phyloP scores from a whole-genome alignment of 2,888 invertebrate genomes.

The Hipparchia sbordonii region DNA sequence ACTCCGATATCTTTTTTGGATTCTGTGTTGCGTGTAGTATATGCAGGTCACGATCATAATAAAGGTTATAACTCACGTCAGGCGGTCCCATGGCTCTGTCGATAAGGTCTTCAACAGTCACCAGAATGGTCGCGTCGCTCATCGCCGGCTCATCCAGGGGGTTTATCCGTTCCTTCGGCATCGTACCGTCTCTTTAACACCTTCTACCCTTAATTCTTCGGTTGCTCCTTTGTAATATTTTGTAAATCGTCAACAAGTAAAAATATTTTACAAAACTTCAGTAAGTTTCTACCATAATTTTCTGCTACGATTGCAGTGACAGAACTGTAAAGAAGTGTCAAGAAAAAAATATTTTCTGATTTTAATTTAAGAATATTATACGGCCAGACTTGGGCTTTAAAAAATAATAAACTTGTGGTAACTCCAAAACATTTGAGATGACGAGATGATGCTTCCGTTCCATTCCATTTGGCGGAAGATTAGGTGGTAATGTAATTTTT shows the following conservation, averaged over 20 bases:
- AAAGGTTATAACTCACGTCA: slow-evolving; percentile 41
- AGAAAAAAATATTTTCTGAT: neutral
- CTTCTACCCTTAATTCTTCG: neutral
- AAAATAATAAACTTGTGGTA: no score
- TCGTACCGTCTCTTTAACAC: neutral
- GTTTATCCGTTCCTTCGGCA: slow-evolving; percentile 29
- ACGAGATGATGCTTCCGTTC: no score
- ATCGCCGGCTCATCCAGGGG: slow-evolving; percentile 52
- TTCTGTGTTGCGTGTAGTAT: no score
- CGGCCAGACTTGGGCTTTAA: neutral
- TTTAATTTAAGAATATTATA: neutral
- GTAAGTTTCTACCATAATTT: neutral
- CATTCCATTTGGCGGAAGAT: no score
- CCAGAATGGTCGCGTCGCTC: slow-evolving; percentile 58
- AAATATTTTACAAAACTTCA: neutral
- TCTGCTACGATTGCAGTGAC: neutral
- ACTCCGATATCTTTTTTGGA: no score
- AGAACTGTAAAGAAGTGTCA: neutral
- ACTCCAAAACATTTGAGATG: no score
- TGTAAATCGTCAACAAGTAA: slow-evolving; percentile 3
- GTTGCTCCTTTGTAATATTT: neutral
- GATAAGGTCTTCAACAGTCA: slow-evolving; percentile 68
- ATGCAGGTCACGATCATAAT: no score
- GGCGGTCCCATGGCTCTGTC: slow-evolving; percentile 57
- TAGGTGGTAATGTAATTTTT: no score